Evolutionary conservation across 2,797 vertebrate species (phyloP), one percentile per base, ranked within the genome.

Genomic region (Zalophus californianus): DNA sequence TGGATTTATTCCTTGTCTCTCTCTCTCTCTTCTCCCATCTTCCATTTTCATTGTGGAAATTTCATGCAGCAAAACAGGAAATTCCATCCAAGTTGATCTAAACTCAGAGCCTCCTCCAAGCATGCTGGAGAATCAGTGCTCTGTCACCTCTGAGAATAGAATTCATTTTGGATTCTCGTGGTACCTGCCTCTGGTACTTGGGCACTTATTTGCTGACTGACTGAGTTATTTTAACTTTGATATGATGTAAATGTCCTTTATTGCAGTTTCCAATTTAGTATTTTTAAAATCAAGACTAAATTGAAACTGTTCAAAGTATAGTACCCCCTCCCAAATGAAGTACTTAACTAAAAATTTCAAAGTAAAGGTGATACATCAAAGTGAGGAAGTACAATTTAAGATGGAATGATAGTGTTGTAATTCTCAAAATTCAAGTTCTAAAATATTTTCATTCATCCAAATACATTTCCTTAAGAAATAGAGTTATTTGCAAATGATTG

Each of bases 381-480:
- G 62, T 11, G 56, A 84, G 25, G 38, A 72, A 82, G 5, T 3
- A 56, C 86, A 97, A 97, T 96, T 98, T 97, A 96, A 86, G 97
- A 95, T 94, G 41, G 41, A 97, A 70, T 68, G 38, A 21, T 94
- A 97, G 96, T 86, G 96, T 96, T 32, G 92, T 16, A n/a, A n/a
- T 2, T 96, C 94, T 98, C 97, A 94, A 98, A 98, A 97, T 95
- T 52, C 94, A 98, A 95, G 88, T 97, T 98, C 96, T 98, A 78
- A 95, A 72, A n/a, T 89, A 92, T 97, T 98, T 98, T 98, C 96
- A 93, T 97, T 97, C 93, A 93, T 90, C 80, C 95, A 98, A 98
- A 97, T 96, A 97, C 77, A 98, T 98, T 98, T 97, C 95, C 96
- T 98, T 98, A 98, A 98, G 97, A 98, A 98, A 98, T 96, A 72